Conservation (phyloP, 2,113 vertebrate species). For the Sturnus vulgaris region DNA sequence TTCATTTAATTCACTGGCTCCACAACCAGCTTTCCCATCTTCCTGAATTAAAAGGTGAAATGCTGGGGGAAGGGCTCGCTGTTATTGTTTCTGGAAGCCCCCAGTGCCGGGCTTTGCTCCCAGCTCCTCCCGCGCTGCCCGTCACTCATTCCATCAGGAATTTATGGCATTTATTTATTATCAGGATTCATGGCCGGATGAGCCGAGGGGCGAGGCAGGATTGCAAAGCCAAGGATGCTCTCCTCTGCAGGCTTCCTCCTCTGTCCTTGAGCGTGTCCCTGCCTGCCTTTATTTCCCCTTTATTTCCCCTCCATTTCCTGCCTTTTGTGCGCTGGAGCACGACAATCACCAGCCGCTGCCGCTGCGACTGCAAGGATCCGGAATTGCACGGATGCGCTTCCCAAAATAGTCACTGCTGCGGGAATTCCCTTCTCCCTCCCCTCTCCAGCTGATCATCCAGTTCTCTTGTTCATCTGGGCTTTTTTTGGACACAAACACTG, state of each 20-base stretch:
- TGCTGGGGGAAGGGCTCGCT: not conserved
- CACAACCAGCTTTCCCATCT: not conserved
- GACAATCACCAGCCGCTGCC: not conserved
- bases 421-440: not conserved
- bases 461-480: not conserved
- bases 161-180: too few species aligned
- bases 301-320: not conserved
- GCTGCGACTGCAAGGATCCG: not conserved
- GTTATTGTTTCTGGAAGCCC: not conserved
- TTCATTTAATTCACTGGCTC: not conserved
- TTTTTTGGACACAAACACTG: not conserved
- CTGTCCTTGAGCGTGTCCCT: not conserved
- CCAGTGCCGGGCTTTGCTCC: not conserved
- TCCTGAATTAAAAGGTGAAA: not conserved
- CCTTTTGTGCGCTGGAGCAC: not conserved
- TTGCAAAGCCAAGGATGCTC: not conserved
- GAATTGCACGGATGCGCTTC: accelerated
- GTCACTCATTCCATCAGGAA: not conserved
- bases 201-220: not conserved
- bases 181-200: not conserved
- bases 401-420: not conserved
- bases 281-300: not conserved
- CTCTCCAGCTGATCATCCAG: accelerated
- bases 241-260: not conserved
- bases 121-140: not conserved